Base-by-base conservation (phyloP, 1,140 invertebrate genomes). In the Amphibalanus amphitrite region DNA sequence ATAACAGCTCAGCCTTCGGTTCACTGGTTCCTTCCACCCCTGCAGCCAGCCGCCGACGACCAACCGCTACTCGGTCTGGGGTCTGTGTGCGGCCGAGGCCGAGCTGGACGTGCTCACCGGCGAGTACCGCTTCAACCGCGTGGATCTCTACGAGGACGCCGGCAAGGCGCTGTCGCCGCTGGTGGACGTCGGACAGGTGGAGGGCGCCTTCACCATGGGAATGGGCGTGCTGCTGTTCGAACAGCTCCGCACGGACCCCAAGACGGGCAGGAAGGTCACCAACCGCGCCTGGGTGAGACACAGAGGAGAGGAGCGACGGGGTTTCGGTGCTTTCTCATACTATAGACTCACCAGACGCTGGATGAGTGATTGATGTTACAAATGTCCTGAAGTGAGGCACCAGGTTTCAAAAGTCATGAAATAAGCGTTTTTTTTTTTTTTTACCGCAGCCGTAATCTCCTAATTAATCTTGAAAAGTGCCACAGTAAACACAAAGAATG, bases 51-150 rank as follows among this genome's bases (percentile, higher is more conserved):
- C 47, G 23, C 65, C 47, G 30, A 28, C 13, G 15, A 65, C 30
- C 23, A 28, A 13, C 70, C 73, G 79, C 0, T 90, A 90, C 75
- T 75, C 81, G 67, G 83, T 90, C 28, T 88, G 85, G 75, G 88
- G 86, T 6, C 79, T 84, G 3, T 82, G 83, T 29, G 77, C 85
- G 0, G 82, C 84, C 0, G 89, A 91, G 79, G 83, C 90, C 0
- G 87, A 90, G 76, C 76, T 92, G 17, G 90, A 93, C 77, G 81
- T 91, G 20, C 79, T 92, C 23, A 92, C 90, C 4, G 90, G 90
- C 64, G 80, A 68, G 69, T 74, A 71, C 73, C 78, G 77, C 70
- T 76, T 80, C 28, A 70, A 72, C 28, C 76, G 80, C 30, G 77
- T 78, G n/a, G 81, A 82, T 73, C 74, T 82, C 25, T 74, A 82